phyloP scores from a whole-genome alignment of 2,888 invertebrate species.

The Geophilus truncorum region DNA sequence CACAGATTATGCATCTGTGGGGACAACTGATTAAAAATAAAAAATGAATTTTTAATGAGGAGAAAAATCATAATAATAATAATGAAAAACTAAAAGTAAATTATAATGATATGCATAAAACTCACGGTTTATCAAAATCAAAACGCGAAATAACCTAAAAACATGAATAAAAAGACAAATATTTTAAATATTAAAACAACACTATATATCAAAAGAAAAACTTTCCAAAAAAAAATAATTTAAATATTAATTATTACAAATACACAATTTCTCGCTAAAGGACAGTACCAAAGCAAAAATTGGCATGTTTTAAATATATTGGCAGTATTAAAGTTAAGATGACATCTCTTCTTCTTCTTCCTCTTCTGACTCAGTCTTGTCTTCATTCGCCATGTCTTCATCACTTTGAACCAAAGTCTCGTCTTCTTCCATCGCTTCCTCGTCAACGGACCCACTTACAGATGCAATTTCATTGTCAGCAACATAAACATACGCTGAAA shows the following conservation, averaged over 20 bases:
- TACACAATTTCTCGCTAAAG: no score
- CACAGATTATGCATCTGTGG: background rate
- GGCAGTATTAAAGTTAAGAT: constrained; percentile 40
- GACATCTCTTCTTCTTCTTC: constrained; percentile 47
- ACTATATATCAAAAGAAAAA: background rate
- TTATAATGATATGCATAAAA: background rate
- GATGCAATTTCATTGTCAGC: constrained; percentile 77
- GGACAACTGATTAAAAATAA: background rate
- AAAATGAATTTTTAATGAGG: background rate
- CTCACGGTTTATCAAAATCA: background rate
- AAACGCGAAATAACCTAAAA: background rate
- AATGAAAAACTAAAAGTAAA: background rate
- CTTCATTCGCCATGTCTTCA: background rate
- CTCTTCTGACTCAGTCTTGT: constrained; percentile 46
- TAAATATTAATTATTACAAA: background rate
- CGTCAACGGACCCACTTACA: constrained; percentile 37
- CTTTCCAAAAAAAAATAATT: background rate
- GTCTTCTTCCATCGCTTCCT: constrained; percentile 18
- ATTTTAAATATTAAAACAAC: background rate
- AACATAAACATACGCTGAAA: constrained; percentile 81
- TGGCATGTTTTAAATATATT: background rate
- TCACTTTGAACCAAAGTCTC: background rate
- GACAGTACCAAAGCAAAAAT: background rate
- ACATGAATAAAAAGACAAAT: background rate
- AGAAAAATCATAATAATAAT: background rate